Evolutionary conservation across 2,888 invertebrate species (phyloP), one percentile per base, ranked within the genome.

Genomic region (Pammene fasciana): DNA sequence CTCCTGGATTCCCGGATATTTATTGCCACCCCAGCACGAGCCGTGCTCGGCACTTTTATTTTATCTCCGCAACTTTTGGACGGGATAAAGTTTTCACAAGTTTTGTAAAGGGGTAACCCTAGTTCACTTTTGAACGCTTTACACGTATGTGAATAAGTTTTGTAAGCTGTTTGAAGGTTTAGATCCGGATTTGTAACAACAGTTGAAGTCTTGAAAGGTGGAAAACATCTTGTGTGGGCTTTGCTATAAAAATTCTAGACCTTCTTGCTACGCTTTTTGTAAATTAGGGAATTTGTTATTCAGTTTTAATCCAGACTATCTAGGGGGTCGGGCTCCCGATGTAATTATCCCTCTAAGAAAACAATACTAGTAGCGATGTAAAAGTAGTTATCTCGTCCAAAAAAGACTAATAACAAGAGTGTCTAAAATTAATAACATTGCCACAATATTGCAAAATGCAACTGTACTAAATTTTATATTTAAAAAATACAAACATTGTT

Each of bases 1-100:
- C 61, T 60, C 68, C 59, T 34, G 70, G 50, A 65, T 65, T 43
- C 65, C 59, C 59, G 64, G 65, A 65, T 65, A 70, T 70, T 70
- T 70, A 70, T 70, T 65, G 70, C 70, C 70, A 65, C 70, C 70
- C 70, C 26, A 52, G 62, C 41, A 41, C 48, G 38, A 36, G 56
- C 68, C 52, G 34, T 38, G 61, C 48, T 38, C 34, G 7, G 57
- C 16, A 36, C 26, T 68, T 68, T 68, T 68, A 68, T 64, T 68
- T 68, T 68, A 68, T 68, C 68, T 68, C 34, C 26, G 16, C 38
- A 67, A 68, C 59, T 60, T 67, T 59, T 16, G 66, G 50, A 43
- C 48, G 9, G 54, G 45, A 66, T 66, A 18, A 67, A 61, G 16
- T 64, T 64, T 68, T 57, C 67, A 54, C 41, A 57, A 64, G 50